Evolutionary conservation across 23 tunicate genomes (phyloP), one percentile per base, ranked within the genome.

Genomic region (Halocynthia aurantium): DNA sequence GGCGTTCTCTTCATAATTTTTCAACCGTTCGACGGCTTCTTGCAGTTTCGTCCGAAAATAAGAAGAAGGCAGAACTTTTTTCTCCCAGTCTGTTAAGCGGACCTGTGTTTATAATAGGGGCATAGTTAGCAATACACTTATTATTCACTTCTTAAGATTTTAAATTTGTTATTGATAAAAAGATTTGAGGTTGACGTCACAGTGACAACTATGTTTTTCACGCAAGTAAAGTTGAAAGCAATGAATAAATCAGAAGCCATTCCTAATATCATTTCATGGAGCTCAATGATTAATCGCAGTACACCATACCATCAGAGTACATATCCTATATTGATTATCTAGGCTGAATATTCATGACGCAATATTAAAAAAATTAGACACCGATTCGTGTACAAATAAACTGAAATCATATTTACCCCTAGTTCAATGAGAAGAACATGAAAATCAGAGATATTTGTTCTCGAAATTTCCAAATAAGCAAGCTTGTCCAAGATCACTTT

Each of bases 61-160:
- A 8, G 76, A 51, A n/a, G 70, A 73, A 8, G 86, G 77, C 54
- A 89, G 71, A 50, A 58, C 86, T 13, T 80, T 84, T 52, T 82
- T 68, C 69, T 89, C 76, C 96, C 96, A 89, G 57, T 89, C 96
- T 22, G 64, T 58, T 7, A 84, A 31, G n/a, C 96, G 81, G 22
- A 78, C 78, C 96, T 89, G 84, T 17, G 56, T 20, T 13, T 13
- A 12, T 10, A 58, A 13, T 58, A 13, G 1, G 63, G 63, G 63
- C 15, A 58, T 58, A n/a, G 17, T 58, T 15, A 58, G 17, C 63
- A 13, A 15, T 2, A 13, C 63, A n/a, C 44, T n/a, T n/a, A 31
- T 31, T 31, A 31, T 31, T 31, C 44, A 31, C 44, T 31, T 31
- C 44, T 31, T 4, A 31, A 31, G 44, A 31, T 31, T 31, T 31